Conservation (phyloP, 2,888 invertebrate species). For the Gari tellinella region DNA sequence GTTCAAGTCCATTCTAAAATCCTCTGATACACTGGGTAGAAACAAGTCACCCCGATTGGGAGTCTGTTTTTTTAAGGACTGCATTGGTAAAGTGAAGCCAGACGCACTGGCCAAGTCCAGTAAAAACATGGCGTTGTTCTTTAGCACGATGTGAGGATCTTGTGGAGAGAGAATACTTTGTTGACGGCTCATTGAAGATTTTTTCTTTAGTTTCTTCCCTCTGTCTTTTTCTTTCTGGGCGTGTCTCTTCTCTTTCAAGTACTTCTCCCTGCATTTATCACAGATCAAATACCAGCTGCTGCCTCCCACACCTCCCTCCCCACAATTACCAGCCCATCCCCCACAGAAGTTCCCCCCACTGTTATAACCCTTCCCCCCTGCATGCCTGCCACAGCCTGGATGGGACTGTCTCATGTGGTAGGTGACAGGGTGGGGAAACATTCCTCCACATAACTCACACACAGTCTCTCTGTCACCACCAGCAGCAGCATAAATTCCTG, state of each 20-base stretch:
- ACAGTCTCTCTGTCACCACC: constrained; percentile 84
- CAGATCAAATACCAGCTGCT: constrained; percentile 96
- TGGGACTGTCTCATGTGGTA: constrained; percentile 96
- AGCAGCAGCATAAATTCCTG: constrained; percentile 60
- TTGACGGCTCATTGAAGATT: constrained; percentile 70
- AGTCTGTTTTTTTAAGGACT: constrained; percentile 68
- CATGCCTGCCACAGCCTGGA: constrained; percentile 95
- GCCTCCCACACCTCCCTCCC: constrained; percentile 92
- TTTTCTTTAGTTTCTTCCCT: constrained; percentile 79
- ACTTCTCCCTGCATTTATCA: constrained; percentile 94
- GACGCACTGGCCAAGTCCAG: constrained; percentile 94
- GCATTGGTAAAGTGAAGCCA: constrained; percentile 84
- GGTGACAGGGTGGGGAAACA: constrained; percentile 89
- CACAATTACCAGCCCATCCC: constrained; percentile 95
- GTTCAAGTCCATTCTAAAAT: constrained; percentile 74
- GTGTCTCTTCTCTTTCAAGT: constrained; percentile 85
- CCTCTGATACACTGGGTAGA: constrained; percentile 81
- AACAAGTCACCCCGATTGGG: constrained; percentile 66
- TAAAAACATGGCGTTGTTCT: constrained; percentile 97
- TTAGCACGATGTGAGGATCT: constrained; percentile 90
- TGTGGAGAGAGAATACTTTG: constrained; percentile 83
- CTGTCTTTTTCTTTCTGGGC: constrained; percentile 82
- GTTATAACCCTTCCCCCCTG: constrained; percentile 95
- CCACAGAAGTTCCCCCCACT: constrained; percentile 94
- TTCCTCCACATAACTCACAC: constrained; percentile 94